These are phyloP conservation scores for Acrossocheilus wenchowensis DNA, from an alignment of 2,797 vertebrate species.

Conservation along the genomic window DNA sequence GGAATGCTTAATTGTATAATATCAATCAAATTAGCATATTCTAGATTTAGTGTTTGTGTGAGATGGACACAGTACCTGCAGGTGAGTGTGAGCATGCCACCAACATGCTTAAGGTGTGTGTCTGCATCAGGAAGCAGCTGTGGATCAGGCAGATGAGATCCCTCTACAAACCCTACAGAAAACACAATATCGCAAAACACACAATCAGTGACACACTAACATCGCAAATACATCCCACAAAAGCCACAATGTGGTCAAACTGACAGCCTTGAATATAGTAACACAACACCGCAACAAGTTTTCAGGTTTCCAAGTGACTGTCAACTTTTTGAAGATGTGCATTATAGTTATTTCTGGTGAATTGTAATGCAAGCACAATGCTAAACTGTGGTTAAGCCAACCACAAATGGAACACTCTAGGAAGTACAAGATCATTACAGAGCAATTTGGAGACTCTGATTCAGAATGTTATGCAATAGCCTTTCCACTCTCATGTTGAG, in stretches of 20 bases:
- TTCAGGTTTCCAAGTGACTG: neutral
- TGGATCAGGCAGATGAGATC: constrained; percentile 44
- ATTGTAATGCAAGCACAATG: neutral
- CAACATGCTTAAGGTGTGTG: constrained; percentile 63
- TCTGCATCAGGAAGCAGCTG: constrained; percentile 64
- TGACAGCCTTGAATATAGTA: neutral
- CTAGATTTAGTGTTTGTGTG: constrained; percentile 2
- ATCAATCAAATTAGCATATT: neutral
- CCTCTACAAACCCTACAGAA: constrained; percentile 69
- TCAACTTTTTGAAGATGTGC: neutral
- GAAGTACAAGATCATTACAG: constrained; percentile 38
- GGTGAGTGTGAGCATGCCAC: constrained; percentile 67
- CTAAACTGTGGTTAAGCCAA: neutral
- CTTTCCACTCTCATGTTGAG: constrained; percentile 52
- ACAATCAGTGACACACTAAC: constrained; percentile 38
- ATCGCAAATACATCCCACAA: neutral
- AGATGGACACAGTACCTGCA: constrained; percentile 75
- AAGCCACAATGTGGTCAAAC: neutral
- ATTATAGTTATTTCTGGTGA: neutral
- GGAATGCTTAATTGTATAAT: neutral
- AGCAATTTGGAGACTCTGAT: constrained; percentile 50
- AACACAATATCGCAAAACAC: constrained; percentile 51
- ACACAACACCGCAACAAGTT: neutral
- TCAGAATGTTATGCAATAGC: constrained; percentile 52
- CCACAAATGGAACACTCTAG: neutral